Base-by-base conservation (phyloP, 2,113 vertebrate genomes). In the Thunnus thynnus region DNA sequence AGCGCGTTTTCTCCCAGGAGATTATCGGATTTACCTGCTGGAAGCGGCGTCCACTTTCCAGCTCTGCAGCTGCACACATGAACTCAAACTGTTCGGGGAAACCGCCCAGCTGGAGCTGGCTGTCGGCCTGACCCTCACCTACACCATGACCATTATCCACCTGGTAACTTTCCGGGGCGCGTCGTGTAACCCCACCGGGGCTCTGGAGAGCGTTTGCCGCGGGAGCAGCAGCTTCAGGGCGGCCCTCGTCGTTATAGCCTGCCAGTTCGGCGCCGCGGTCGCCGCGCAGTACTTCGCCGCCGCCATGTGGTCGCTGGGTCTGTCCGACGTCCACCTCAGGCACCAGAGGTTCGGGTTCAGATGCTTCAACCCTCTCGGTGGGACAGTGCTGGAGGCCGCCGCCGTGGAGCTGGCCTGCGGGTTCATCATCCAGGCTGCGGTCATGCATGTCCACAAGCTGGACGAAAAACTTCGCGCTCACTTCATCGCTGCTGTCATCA, bases 1-100 rank as follows among this genome's bases (percentile, higher is more conserved):
- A 0, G 82, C 63, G 32, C 85, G 82, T 22, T 25, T 85, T 0
- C 8, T 61, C 25, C 54, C 72, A 1, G 64, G 56, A 32, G 70
- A 11, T 10, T 72, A 14, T 13, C 3, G 80, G 61, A 25, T 78
- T 30, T 88, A 88, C 76, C 52, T 92, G 3, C 0, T 93, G 88
- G 97, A 97, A 87, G 84, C 94, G 14, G 80, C 94, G 9, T 94
- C 93, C 88, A 97, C 96, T 60, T 96, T 97, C 83, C 97, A 98
- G 94, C 92, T 97, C 0, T 97, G 97, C 50, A 89, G 93, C 84
- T 97, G 97, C 92, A 95, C 96, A 0, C 95, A 93, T 0, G 97
- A 97, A 61, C 95, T 97, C 13, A 92, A 94, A 61, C 83, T 97
- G 66, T 94, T 97, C 18, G 87, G 86, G 3, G 70, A 78, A 0